Evolutionary conservation across 2,113 vertebrate species (phyloP).

Genomic region (Noctilio leporinus): DNA sequence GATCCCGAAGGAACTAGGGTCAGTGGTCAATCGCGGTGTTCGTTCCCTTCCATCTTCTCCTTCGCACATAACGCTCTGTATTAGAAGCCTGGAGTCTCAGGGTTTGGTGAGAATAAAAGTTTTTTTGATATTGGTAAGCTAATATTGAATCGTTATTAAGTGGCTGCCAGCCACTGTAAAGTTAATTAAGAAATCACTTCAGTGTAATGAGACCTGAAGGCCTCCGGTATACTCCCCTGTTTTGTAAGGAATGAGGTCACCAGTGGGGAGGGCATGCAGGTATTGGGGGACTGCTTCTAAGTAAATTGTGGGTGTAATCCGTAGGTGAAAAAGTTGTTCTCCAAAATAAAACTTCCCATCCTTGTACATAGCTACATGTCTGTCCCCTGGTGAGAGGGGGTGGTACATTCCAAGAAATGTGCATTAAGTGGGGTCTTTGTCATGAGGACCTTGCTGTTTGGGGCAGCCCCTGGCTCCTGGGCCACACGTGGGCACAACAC

Average conservation of each 20-base stretch:
- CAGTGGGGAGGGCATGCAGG: neutral
- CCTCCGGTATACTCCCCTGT: rapidly evolving
- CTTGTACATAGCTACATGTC: neutral
- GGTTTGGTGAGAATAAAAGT: neutral
- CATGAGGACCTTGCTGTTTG: too few relatives aligned
- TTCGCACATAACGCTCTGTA: neutral
- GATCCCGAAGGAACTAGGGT: neutral
- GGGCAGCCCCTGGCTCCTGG: rapidly evolving
- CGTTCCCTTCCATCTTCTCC: neutral
- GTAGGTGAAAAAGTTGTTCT: neutral
- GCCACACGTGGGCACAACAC: neutral
- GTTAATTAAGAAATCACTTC: neutral
- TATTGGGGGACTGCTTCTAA: neutral
- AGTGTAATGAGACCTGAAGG: neutral
- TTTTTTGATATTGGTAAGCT: neutral
- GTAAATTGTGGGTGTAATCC: neutral
- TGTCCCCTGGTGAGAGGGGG: too few relatives aligned
- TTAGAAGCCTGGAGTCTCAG: neutral
- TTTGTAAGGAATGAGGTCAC: neutral
- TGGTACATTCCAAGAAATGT: neutral
- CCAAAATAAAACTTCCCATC: neutral
- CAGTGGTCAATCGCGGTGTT: rapidly evolving
- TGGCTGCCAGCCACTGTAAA: neutral
- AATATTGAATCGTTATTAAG: neutral
- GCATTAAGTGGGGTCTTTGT: too few relatives aligned